Percentiles rank a stretch among this genome's conserved stretches.
Conservation (phyloP, 2,888 invertebrate species). For the Tiliacea aurago region DNA sequence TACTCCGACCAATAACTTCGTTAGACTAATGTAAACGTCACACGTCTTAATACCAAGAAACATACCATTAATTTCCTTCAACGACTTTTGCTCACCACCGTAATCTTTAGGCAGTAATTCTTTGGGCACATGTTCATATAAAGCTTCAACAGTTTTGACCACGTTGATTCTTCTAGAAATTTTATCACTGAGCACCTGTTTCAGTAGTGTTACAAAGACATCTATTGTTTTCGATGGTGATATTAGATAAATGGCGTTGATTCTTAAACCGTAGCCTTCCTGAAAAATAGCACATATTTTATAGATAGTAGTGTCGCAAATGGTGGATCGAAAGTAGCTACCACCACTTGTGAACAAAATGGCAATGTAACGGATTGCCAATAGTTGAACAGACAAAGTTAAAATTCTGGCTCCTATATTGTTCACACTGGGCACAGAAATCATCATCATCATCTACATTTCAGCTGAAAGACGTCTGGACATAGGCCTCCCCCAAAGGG, state of each 20-base stretch:
- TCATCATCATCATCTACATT: too few species aligned
- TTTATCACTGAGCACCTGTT: conserved; percentile 51
- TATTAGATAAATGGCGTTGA: conserved; percentile 52
- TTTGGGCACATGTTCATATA: conserved; percentile 47
- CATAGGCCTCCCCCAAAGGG: too few species aligned
- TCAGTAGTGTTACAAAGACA: conserved; percentile 37
- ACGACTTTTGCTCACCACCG: conserved; percentile 44
- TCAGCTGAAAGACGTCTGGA: too few species aligned
- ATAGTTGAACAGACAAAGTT: too few species aligned
- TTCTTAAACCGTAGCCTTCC: conserved; percentile 57
- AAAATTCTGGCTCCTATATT: too few species aligned
- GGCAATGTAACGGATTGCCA: too few species aligned
- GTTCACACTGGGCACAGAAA: too few species aligned
- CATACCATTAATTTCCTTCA: conserved; percentile 39
- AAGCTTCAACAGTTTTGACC: conserved; percentile 39
- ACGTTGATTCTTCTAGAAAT: conserved; percentile 45
- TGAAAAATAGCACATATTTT: conserved; percentile 26
- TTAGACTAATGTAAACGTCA: neutral
- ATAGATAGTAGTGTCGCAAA: too few species aligned
- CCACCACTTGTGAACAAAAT: neutral
- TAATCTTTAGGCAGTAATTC: conserved; percentile 51
- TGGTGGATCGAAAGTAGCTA: neutral
- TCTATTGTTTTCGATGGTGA: conserved; percentile 55
- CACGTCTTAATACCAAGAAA: neutral
- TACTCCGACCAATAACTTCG: neutral